Conservation (phyloP, 2,113 vertebrate genomes). For the Microcebus tavaratra region DNA sequence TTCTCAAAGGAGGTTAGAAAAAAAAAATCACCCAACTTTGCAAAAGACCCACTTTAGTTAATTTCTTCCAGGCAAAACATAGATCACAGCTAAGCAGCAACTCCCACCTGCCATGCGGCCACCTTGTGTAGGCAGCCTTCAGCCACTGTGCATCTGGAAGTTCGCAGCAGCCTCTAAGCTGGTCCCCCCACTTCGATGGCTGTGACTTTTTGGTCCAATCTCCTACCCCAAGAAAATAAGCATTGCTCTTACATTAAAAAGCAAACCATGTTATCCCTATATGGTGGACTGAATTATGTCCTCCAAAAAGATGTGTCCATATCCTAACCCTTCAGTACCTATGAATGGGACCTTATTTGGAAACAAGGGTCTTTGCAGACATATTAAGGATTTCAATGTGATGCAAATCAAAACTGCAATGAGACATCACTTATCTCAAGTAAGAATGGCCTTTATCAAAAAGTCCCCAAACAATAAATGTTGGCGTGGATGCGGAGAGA, state of each 20-base stretch:
- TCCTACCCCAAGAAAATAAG: not conserved
- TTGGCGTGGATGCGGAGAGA: too few species aligned
- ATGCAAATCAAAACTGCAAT: too few species aligned
- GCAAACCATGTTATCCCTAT: not conserved
- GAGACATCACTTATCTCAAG: too few species aligned
- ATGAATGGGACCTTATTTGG: not conserved
- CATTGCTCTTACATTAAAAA: not conserved
- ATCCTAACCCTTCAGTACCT: not conserved
- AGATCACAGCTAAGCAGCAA: not conserved
- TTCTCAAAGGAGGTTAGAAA: not conserved
- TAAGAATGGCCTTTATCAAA: too few species aligned
- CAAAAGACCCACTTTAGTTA: not conserved
- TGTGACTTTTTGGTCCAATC: not conserved
- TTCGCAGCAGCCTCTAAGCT: not conserved
- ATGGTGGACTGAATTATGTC: not conserved
- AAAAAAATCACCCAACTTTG: not conserved
- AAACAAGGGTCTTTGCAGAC: not conserved
- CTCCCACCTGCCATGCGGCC: fast-evolving
- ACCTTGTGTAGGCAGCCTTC: not conserved
- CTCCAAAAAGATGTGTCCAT: not conserved
- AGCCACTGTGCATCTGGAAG: not conserved
- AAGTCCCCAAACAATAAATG: too few species aligned
- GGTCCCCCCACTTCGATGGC: too few species aligned
- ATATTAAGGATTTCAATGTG: not conserved
- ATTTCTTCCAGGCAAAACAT: not conserved